Conservation (phyloP, 2,797 vertebrate genomes). For the Chloroceryle inda region DNA sequence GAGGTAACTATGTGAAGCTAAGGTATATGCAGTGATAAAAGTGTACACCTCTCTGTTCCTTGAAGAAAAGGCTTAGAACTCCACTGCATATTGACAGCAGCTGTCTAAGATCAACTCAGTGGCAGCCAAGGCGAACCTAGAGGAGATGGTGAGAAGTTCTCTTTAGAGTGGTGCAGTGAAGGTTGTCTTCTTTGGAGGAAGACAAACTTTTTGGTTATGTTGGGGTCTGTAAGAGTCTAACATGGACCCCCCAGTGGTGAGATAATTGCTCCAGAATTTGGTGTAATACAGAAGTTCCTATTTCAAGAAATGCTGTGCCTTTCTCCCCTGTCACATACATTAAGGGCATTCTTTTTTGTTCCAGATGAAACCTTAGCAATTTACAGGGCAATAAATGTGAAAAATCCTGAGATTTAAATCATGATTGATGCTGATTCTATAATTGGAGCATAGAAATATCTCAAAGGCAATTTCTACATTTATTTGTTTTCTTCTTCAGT, state of each 20-base stretch:
- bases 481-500: background rate
- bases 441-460: background rate
- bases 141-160: background rate
- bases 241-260: background rate
- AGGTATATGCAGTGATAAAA: background rate
- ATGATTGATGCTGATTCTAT: background rate
- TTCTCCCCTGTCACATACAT: background rate
- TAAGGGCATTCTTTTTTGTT: background rate
- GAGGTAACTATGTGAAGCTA: background rate
- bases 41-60: background rate
- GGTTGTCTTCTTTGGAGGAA: slow-evolving; percentile 20
- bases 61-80: background rate
- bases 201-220: slow-evolving; percentile 63
- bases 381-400: background rate
- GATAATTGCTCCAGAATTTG: background rate
- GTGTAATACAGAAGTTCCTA: background rate
- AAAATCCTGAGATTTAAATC: background rate
- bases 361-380: background rate
- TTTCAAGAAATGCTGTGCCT: slow-evolving; percentile 2
- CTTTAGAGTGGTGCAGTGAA: background rate
- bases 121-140: background rate
- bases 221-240: slow-evolving; percentile 12
- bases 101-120: background rate
- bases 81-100: background rate
- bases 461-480: background rate